Base-by-base conservation (phyloP, 2,888 invertebrate genomes). In the Andrena trimmerana region DNA sequence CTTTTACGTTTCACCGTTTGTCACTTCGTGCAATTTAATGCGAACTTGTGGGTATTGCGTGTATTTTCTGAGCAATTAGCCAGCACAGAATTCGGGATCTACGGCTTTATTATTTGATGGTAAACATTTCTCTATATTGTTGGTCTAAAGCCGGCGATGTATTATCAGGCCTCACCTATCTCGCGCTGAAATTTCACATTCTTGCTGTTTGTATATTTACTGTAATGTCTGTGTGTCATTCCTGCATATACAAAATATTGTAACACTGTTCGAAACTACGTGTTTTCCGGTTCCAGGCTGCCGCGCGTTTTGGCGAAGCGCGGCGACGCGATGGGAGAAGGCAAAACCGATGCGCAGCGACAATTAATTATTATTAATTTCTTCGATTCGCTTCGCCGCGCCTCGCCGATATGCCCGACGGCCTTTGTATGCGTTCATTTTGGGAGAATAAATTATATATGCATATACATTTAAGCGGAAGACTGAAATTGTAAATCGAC, bases 401-500 rank as follows among this genome's bases (percentile, higher is more conserved):
- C 8, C 10, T 13, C 10, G 36, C 2, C 3, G 42, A 42, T 13
- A 13, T 13, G 1, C 4, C 0, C 16, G 42, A 16, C 13, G 0
- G 16, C 1, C 42, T 42, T 42, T 71, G 31, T 76, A 78, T 74
- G 66, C 62, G 77, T 76, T 82, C 59, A 67, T 76, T 81, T 20
- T 54, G 50, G 79, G 57, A 48, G 57, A 57, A 16, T 2, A 33
- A 52, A 81, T 57, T 66, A 68, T 72, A 70, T 69, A 82, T 48
- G 36, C 33, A 72, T 80, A 86, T 63, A 59, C 42, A 57, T 72
- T 63, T 78, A 83, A 83, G 85, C 72, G 85, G 78, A 92, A 92
- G 92, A 92, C 92, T 92, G 92, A 91, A 84, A 81, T 86, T 42
- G 81, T 86, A 86, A 79, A 88, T 81, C 68, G 57, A 85, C 33